Base-by-base conservation (phyloP, 1,140 invertebrate genomes). In the Piezodorus guildinii region DNA sequence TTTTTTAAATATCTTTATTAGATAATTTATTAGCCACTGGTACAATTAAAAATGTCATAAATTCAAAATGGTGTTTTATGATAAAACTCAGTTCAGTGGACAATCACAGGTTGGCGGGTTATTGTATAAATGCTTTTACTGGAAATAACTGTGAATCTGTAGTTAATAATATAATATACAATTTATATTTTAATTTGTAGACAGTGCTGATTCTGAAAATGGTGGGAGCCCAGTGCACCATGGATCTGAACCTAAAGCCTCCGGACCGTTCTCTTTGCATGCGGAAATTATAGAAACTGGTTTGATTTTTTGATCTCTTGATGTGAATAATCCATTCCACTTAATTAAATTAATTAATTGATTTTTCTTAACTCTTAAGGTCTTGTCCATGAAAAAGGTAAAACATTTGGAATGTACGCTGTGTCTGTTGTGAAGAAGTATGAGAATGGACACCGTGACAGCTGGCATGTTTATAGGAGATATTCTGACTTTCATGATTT, bases 401-500 rank as follows among this genome's bases (percentile, higher is more conserved):
- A 87, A 70, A 83, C 87, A 0, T 95, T 90, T 74, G 92, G 91
- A 0, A 86, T 95, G 62, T 96, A 96, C 75, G 90, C 91, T 1
- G 83, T 96, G 19, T 82, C 87, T 25, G 91, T 95, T 0, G 84
- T 78, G 0, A 82, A 85, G 69, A 76, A 75, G 61, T 84, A 77
- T 70, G 81, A 76, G 69, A 81, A 79, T 66, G 81, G 80, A 4
- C 83, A 82, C 68, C 78, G 86, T 73, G 84, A 85, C 72, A 80
- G 81, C 54, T 90, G 87, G 87, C 87, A 90, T 69, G 85, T 89
- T 64, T 90, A 89, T 70, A 77, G 87, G 65, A 71, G 87, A 68
- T 97, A 96, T 71, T 94, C 90, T 39, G 93, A 96, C 75, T 96
- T 97, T 75, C 85, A 95, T 72, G 88, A 92, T 72, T 77, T 96